Conservation (phyloP, 64 coral and sea anemone species). For the Dendrophyllia cribrosa region DNA sequence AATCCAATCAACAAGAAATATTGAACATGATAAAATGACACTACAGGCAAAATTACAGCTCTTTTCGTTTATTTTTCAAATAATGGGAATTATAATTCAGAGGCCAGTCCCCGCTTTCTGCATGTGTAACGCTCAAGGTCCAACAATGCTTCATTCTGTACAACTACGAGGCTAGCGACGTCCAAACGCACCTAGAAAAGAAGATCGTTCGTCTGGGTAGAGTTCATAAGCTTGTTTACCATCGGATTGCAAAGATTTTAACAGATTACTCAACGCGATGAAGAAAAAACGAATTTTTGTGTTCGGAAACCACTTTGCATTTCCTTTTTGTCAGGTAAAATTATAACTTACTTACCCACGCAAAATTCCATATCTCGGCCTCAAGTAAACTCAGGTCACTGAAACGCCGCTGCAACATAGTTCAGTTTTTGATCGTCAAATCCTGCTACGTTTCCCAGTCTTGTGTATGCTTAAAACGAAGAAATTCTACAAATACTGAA, state of each 20-base stretch:
- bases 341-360: conserved; percentile 15
- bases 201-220: neutral
- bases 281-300: neutral
- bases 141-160: neutral
- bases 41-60: conserved; percentile 6
- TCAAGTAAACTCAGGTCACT: neutral
- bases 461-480: neutral
- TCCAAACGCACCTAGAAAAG: conserved; percentile 8
- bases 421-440: neutral
- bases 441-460: neutral
- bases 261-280: neutral
- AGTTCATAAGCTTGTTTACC: conserved; percentile 35
- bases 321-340: neutral
- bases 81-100: neutral
- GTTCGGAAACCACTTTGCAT: neutral
- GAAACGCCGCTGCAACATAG: neutral
- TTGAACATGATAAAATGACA: conserved; percentile 1
- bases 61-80: conserved; percentile 34
- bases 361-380: neutral
- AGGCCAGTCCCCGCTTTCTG: neutral
- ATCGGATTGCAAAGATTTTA: neutral
- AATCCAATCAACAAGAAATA: conserved; percentile 26
- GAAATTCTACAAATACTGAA: conserved; percentile 23
- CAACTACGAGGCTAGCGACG: neutral
- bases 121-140: neutral